A percentile compares a stretch with the other conserved stretches of the same genome.
Conservation (phyloP, 2,888 invertebrate species). For the Chloroclysta siterata region DNA sequence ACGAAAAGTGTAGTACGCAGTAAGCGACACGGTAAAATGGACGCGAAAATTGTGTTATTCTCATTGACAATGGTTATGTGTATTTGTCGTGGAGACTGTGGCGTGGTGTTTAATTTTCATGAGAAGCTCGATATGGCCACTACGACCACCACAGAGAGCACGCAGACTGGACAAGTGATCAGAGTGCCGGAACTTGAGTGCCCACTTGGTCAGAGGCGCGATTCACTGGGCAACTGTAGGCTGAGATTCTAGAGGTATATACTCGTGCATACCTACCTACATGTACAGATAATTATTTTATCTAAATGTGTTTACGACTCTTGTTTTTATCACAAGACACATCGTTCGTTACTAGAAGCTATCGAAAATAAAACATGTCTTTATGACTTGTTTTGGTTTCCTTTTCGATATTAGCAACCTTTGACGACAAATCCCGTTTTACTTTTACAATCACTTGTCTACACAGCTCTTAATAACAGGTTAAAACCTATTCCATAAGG, state of each 20-base stretch:
- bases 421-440: too few relatives aligned
- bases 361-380: neutral
- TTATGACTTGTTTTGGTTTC: too few relatives aligned
- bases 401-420: too few relatives aligned
- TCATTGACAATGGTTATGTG: constrained; percentile 48
- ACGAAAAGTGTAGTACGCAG: constrained; percentile 50
- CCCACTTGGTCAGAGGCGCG: constrained; percentile 57
- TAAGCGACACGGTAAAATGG: constrained; percentile 57
- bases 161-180: constrained; percentile 63
- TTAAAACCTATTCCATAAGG: too few relatives aligned
- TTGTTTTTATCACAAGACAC: neutral
- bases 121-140: constrained; percentile 57
- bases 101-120: constrained; percentile 58
- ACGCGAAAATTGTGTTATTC: constrained; percentile 59
- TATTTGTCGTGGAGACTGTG: constrained; percentile 42
- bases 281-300: neutral
- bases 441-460: too few relatives aligned
- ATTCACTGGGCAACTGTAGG: constrained; percentile 60
- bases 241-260: constrained; percentile 52
- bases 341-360: too few relatives aligned
- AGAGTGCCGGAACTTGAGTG: constrained; percentile 65
- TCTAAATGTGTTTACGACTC: neutral
- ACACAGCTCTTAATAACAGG: too few relatives aligned
- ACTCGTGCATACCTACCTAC: neutral
- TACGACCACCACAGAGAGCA: constrained; percentile 40